Evolutionary conservation across 2,888 invertebrate species (phyloP), one percentile per base, ranked within the genome.

Genomic region (Polyommatus iphigenia): DNA sequence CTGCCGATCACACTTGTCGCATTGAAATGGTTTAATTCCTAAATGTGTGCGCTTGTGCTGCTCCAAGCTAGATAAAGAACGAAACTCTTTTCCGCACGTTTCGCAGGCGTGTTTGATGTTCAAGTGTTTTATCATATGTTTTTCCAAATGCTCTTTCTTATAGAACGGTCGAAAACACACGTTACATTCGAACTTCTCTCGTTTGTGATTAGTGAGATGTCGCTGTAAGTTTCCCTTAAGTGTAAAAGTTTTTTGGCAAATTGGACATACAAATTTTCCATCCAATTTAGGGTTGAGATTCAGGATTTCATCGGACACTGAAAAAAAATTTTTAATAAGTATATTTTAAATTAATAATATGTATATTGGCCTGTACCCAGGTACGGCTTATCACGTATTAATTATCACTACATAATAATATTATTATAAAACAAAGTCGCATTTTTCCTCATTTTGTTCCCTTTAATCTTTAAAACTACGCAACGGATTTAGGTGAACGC

Each of bases 121-220:
- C 0, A 81, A 78, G 41, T 90, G 89, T 0, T 80, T 77, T 3
- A 78, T 46, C 0, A 82, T 32, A 46, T 84, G 84, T 32, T 79
- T 80, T 20, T 81, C 79, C 20, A 82, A 81, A 8, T 82, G 80
- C 0, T 32, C 77, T 7, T 80, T 72, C 36, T 81, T 81, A 10
- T 80, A 76, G 62, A 91, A 91, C 24, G 84, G 83, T 24, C 87
- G 87, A 6, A 87, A 84, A 36, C 91, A 92, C 0, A 91, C 83
- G 13, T 86, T 86, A 50, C 91, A 92, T 0, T 87, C 86, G 0
- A 90, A 78, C 50, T 81, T 82, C 41, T 81, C 78, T 6, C 80
- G 79, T 3, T 78, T 81, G 79, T 85, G 85, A 7, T 83, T 29
- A 0, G 79, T 20, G 20, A 82, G 76, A 18, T 85, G 85, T 0